These are phyloP conservation scores for Pachyseris speciosa DNA, from an alignment of 64 coral and sea anemone species.

Conservation along the genomic window DNA sequence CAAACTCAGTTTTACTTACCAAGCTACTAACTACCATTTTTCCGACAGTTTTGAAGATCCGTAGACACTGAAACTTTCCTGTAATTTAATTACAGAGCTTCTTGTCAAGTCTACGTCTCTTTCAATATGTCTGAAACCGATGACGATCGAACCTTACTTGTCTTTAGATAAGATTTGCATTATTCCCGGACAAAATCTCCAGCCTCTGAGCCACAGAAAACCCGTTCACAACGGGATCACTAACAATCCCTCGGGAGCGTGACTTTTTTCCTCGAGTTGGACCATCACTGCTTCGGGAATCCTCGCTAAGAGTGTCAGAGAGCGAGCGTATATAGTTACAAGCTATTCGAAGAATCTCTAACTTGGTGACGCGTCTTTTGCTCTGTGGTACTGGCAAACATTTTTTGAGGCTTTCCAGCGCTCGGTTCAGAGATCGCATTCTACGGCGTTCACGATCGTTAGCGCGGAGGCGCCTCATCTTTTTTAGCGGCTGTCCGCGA, in stretches of 20 bases:
- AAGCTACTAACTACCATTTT: no score
- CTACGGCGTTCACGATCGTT: slow-evolving; percentile 95
- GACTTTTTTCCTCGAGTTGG: slow-evolving; percentile 45
- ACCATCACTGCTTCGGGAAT: slow-evolving; percentile 42
- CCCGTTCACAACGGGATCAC: slow-evolving; percentile 86
- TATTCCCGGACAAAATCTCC: slow-evolving; percentile 80
- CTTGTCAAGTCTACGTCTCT: no score
- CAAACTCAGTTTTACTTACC: no score
- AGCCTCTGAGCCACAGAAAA: slow-evolving; percentile 97
- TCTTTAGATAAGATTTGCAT: neutral
- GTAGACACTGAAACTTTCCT: no score
- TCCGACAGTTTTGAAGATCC: no score
- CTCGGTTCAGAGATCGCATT: slow-evolving; percentile 93
- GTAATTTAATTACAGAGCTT: no score
- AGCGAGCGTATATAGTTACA: slow-evolving; percentile 95
- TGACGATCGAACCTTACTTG: neutral
- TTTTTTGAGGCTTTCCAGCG: slow-evolving; percentile 94
- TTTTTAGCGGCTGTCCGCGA: slow-evolving; percentile 92
- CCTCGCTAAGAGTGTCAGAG: slow-evolving; percentile 89
- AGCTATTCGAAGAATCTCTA: slow-evolving; percentile 95
- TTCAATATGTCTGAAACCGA: no score
- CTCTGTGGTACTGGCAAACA: slow-evolving; percentile 95
- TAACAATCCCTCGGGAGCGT: slow-evolving; percentile 40
- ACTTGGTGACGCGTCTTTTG: slow-evolving; percentile 94
- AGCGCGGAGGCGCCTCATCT: slow-evolving; percentile 93